Evolutionary conservation across 2,888 invertebrate species (phyloP), one percentile per base, ranked within the genome.

Genomic region (Kryphioiulus occultus): DNA sequence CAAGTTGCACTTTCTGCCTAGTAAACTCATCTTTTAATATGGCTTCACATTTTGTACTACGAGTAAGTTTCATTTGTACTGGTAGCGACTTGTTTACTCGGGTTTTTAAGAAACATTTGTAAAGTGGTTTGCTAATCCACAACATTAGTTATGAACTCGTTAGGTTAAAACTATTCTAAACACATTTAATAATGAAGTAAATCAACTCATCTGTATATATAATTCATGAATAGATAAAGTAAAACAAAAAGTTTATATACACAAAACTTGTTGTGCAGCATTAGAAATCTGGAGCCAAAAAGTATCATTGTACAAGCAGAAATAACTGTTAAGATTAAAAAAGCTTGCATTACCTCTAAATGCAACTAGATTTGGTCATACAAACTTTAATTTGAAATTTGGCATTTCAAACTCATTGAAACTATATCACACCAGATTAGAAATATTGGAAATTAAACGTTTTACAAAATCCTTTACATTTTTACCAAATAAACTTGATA

Each of bases 31-130:
- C 53, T 78, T 78, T 78, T 30, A 78, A 32, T 17, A 30, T 17
- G 30, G 78, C 30, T 39, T 39, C 17, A 12, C 85, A 85, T 85
- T 85, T 85, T 85, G 85, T 85, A 85, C 85, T 85, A 85, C 19
- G 19, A 85, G 85, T 39, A 85, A 42, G 22, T 39, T 85, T 42
- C 39, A 85, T 85, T 85, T 85, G 85, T 85, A 85, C 85, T 85
- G 85, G 26, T 78, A 78, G 78, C 30, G 78, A 78, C 78, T 78
- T 78, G 30, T 32, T 78, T 30, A 12, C 26, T 30, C 30, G 30
- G 15, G n/a, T 78, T 78, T 78, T 78, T 78, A 32, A 78, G 78
- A 30, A 78, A 30, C 30, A 78, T 30, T 30, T 78, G 78, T 15
- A 26, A 78, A 78, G 30, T 30, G 78, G 78, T 30, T 32, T 17